phyloP scores from a whole-genome alignment of 2,797 vertebrate species.

The Epinephelus malabaricus region DNA sequence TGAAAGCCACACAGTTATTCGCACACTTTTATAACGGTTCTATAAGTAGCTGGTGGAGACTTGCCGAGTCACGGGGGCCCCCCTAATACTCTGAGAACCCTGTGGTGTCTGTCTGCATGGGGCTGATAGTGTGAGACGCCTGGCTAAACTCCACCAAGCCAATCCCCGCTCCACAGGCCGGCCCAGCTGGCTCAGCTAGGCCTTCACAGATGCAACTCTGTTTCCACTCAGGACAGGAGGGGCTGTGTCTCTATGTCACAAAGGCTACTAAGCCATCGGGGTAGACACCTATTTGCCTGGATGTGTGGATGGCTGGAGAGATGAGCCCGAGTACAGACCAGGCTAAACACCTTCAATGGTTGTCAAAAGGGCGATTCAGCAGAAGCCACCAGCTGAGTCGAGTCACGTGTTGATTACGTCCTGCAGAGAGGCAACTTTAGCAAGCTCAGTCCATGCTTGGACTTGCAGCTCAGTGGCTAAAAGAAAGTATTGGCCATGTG shows the following conservation, averaged over 20 bases:
- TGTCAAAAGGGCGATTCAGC: constrained; percentile 42
- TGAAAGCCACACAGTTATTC: constrained; percentile 72
- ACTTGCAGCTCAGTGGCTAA: no score
- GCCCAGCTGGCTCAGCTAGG: constrained; percentile 63
- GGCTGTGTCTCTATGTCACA: constrained; percentile 53
- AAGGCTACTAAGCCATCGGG: constrained; percentile 51
- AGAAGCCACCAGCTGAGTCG: constrained; percentile 18
- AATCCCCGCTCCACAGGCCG: constrained; percentile 52
- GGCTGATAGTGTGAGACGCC: constrained; percentile 78
- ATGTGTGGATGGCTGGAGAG: constrained; percentile 22
- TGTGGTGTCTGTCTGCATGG: constrained; percentile 71
- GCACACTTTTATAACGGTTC: constrained; percentile 74
- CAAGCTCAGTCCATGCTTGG: constrained; percentile 1
- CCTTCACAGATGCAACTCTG: constrained; percentile 55
- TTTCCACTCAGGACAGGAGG: constrained; percentile 67
- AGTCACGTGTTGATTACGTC: constrained; percentile 30
- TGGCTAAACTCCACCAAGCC: constrained; percentile 76
- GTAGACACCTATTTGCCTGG: constrained; percentile 49
- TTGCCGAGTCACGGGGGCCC: constrained; percentile 69
- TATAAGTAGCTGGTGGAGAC: constrained; percentile 77
- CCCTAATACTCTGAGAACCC: constrained; percentile 71
- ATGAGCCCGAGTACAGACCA: constrained; percentile 28
- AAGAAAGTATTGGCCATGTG: no score
- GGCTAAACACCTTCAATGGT: constrained; percentile 27
- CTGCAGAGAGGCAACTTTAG: constrained; percentile 30